Evolutionary conservation across 2,888 invertebrate species (phyloP).

Genomic region (Hipparchia semele): DNA sequence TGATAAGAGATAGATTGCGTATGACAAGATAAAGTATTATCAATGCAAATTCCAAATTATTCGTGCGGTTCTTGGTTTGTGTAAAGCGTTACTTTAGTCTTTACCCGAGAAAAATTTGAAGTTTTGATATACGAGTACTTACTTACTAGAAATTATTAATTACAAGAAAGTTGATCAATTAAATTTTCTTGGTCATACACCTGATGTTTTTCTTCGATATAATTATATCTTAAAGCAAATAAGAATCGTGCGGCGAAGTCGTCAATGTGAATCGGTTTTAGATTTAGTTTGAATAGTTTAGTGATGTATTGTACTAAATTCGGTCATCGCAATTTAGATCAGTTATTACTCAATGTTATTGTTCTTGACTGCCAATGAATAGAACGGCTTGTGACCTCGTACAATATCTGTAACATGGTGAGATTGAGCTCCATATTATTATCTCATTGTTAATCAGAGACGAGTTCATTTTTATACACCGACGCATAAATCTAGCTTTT

Average conservation of each 20-base stretch:
- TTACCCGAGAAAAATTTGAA: too few relatives aligned
- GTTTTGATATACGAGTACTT: too few relatives aligned
- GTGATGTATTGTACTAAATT: slow-evolving; percentile 21
- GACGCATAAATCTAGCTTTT: too few relatives aligned
- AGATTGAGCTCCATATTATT: slow-evolving; percentile 15
- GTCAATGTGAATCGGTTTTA: neutral
- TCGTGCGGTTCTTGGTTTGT: neutral
- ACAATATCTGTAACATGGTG: slow-evolving; percentile 10
- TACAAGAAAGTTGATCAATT: too few relatives aligned
- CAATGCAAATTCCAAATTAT: neutral
- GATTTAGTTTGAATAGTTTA: slow-evolving; percentile 17
- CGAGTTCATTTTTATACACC: too few relatives aligned
- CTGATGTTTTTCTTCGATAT: too few relatives aligned
- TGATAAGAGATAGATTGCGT: slow-evolving; percentile 1
- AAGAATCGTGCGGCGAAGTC: neutral
- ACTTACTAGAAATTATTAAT: too few relatives aligned
- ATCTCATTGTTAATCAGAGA: neutral
- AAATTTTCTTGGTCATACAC: too few relatives aligned
- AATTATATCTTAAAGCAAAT: neutral
- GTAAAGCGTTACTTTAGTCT: too few relatives aligned
- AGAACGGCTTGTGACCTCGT: slow-evolving; percentile 29
- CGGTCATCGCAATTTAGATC: slow-evolving; percentile 28
- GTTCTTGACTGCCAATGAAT: slow-evolving; percentile 27
- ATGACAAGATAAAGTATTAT: neutral
- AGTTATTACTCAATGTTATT: slow-evolving; percentile 28